Evolutionary conservation across 2,797 vertebrate species (phyloP), one percentile per base, ranked within the genome.

Genomic region (Peromyscus aztecus): DNA sequence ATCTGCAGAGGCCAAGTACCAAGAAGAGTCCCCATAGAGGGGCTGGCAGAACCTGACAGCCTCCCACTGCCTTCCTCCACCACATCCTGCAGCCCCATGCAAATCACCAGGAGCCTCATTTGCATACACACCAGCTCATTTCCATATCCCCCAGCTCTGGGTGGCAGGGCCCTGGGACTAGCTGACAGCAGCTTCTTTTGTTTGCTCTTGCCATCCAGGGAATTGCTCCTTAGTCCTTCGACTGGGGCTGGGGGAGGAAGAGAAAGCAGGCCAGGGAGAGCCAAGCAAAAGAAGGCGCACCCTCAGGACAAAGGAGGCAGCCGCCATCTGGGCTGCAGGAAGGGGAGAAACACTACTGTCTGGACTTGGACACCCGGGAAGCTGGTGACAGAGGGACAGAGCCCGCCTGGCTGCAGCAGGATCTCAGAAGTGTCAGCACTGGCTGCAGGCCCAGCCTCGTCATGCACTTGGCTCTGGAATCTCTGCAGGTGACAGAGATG

Each of bases 131-230:
- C 49, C 95, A 95, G 92, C 89, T 94, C 86, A 97, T 98, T 98
- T 98, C 89, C 97, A 97, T 96, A 90, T 84, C 91, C 83, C 87
- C 73, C 19, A 57, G 94, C 90, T 94, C 93, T 69, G 77, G 77
- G 86, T 57, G 93, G 82, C 5, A 5, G 1, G 23, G 75, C 94
- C 85, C 88, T 49, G 93, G 92, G 75, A 89, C 82, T 73, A 63
- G 59, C 61, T 94, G 97, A 95, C 91, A 80, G 96, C 92, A 52
- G 94, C 37, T 75, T 86, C 97, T 98, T 98, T 98, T 98, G 97
- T 97, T 95, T 94, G 49, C 88, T 69, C 9, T 24, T 23, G 77
- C 84, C 95, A 80, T 94, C 96, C 71, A 34, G 96, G 96, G 96
- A 97, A 80, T 65, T 77, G 80, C 78, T 97, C 82, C 94, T 95